phyloP scores from a whole-genome alignment of 2,797 vertebrate species.

The Micropoecilia bifurca region DNA sequence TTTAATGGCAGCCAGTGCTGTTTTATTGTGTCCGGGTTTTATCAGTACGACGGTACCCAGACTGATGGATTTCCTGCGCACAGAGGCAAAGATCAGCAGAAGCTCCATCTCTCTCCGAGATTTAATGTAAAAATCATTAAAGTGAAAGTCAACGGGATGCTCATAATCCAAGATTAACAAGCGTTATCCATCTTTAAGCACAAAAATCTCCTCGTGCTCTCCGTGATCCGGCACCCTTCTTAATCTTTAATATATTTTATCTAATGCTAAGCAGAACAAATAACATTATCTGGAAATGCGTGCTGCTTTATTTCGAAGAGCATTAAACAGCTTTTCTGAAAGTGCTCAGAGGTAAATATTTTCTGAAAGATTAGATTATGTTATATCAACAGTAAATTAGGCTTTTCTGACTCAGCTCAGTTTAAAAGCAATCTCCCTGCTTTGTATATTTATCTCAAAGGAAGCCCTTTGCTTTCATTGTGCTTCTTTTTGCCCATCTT shows the following conservation, averaged over 20 bases:
- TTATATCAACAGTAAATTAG: conserved; percentile 27
- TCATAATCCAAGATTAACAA: conserved; percentile 29
- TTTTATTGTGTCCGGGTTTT: conserved; percentile 22
- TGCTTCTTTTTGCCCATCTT: conserved; percentile 25
- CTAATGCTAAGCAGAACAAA: conserved; percentile 16
- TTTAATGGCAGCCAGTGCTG: neutral
- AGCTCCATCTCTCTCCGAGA: neutral
- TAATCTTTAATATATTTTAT: conserved; percentile 11
- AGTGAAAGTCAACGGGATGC: conserved; percentile 18
- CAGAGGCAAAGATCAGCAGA: conserved; percentile 7
- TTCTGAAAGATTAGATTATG: conserved; percentile 3
- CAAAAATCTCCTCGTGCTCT: conserved; percentile 25
- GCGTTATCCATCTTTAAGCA: conserved; percentile 27
- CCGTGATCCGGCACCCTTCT: conserved; percentile 25
- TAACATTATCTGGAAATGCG: conserved; percentile 8
- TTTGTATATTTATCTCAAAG: conserved; percentile 8
- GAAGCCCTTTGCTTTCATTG: conserved; percentile 11
- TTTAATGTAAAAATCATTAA: conserved; percentile 29
- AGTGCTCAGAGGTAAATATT: neutral
- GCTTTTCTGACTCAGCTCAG: neutral
- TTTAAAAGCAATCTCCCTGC: conserved; percentile 18
- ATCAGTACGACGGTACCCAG: conserved; percentile 10
- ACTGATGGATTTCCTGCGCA: conserved; percentile 5
- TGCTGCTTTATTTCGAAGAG: conserved; percentile 12
- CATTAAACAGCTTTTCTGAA: conserved; percentile 15